Evolutionary conservation across 2,113 vertebrate genomes (phyloP), one percentile per base, ranked within the genome.

Genomic region (Catharus bicknelli): DNA sequence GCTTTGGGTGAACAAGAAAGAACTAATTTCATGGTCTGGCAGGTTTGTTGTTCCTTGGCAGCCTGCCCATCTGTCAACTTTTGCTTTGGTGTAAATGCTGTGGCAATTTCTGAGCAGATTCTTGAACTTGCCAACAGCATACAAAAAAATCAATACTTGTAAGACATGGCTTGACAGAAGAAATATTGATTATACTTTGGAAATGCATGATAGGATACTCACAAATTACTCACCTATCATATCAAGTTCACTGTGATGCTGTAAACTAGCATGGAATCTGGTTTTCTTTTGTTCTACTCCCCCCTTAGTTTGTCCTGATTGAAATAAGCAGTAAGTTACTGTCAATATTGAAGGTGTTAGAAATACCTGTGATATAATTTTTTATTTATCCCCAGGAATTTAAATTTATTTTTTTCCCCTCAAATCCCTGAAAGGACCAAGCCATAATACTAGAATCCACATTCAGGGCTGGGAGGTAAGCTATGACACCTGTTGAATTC

Each of bases 1-100:
- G n/a, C 25, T 77, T 29, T 72, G 77, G 69, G 50, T 84, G 64
- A 90, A 36, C 57, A 94, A 96, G 96, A 90, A 95, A 58, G 93
- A 89, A 95, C 96, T 95, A 90, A 97, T 97, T 98, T 98, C 93
- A 97, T 90, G 96, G 94, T 97, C 58, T 47, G 54, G 95, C 92
- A 93, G 68, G 81, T 96, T 95, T 90, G 88, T 94, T 94, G 75
- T 53, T 73, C 54, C 67, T 84, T 93, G 83, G 94, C 95, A 90
- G 86, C 40, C 81, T 96, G 90, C 88, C 83, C 79, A 85, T 82
- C 75, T 94, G 32, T 90, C 93, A 89, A 83, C 78, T 79, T 89
- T 84, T 83, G 57, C 79, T 82, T 69, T 70, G 45, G 36, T 79
- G 64, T 82, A 88, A 95, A 81, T 83, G 51, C 53, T 66, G 23